Evolutionary conservation across 2,888 invertebrate genomes (phyloP).

Genomic region (Ctena decussata): DNA sequence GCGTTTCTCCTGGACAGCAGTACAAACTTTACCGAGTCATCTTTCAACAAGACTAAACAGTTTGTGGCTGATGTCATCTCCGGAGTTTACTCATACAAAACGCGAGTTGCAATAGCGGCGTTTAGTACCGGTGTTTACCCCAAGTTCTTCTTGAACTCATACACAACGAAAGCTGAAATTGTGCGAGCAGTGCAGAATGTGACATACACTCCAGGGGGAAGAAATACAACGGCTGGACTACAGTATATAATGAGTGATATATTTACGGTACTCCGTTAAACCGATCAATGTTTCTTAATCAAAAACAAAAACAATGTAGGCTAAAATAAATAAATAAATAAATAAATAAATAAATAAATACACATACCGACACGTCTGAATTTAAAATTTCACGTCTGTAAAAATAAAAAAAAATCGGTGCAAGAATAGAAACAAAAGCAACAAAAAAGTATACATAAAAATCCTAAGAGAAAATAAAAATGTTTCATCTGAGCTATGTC

Average conservation of each 20-base stretch:
- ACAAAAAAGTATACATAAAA: too few species aligned
- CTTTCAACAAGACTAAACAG: conserved; percentile 77
- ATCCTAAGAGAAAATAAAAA: too few species aligned
- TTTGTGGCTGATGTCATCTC: conserved; percentile 66
- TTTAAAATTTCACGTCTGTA: too few species aligned
- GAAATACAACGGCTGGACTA: conserved; percentile 70
- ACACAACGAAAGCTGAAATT: conserved; percentile 43
- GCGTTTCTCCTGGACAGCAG: conserved; percentile 86
- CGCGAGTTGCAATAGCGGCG: conserved; percentile 61
- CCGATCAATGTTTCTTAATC: too few species aligned
- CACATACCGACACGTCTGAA: too few species aligned
- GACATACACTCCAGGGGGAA: conserved; percentile 62
- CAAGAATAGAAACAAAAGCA: too few species aligned
- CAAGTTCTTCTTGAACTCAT: conserved; percentile 57
- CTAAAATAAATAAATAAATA: too few species aligned
- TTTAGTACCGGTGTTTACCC: conserved; percentile 45
- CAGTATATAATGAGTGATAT: conserved; percentile 21
- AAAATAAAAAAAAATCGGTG: too few species aligned
- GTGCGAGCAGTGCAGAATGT: conserved; percentile 56
- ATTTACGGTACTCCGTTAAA: too few species aligned
- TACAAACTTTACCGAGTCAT: conserved; percentile 81
- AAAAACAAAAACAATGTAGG: too few species aligned
- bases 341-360: too few species aligned
- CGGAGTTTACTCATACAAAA: conserved; percentile 46
- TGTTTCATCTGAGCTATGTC: too few species aligned